Percentiles rank a stretch among this genome's conserved stretches.
These are phyloP conservation scores for Dendrolimus kikuchii DNA, from an alignment of 1,140 invertebrate genomes.

Conservation along the genomic window DNA sequence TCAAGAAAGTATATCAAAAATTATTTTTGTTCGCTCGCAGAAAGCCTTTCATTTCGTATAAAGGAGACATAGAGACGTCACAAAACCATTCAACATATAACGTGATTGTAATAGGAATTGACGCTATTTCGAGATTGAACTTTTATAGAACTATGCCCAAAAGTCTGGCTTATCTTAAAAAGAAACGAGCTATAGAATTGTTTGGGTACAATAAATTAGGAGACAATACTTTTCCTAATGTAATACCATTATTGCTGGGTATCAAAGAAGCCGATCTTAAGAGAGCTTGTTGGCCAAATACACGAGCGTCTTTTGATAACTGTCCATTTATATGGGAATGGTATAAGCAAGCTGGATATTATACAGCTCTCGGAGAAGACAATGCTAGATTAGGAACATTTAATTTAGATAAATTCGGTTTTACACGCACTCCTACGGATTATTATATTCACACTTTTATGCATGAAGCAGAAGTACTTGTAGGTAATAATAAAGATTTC, in stretches of 20 bases:
- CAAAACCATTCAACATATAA: constrained; percentile 57
- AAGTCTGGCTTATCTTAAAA: constrained; percentile 76
- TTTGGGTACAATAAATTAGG: constrained; percentile 88
- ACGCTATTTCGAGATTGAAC: constrained; percentile 89
- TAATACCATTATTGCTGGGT: constrained; percentile 82
- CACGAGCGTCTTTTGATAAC: constrained; percentile 61
- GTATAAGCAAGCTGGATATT: constrained; percentile 80
- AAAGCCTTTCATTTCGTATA: constrained; percentile 26
- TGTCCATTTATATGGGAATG: constrained; percentile 88
- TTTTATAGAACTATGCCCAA: constrained; percentile 86
- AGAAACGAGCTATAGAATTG: constrained; percentile 78
- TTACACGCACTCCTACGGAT: constrained; percentile 84
- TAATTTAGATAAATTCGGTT: constrained; percentile 86
- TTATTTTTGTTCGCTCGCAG: constrained; percentile 78
- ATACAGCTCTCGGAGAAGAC: constrained; percentile 88
- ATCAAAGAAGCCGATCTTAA: constrained; percentile 75
- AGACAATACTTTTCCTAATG: constrained; percentile 89
- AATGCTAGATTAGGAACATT: constrained; percentile 81
- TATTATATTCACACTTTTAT: constrained; percentile 87
- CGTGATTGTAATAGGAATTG: constrained; percentile 88
- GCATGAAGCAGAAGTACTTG: constrained; percentile 73
- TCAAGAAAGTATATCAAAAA: constrained; percentile 75
- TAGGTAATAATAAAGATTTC: constrained; percentile 73
- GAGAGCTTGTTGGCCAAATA: constrained; percentile 75
- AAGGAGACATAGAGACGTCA: constrained; percentile 19